phyloP scores from a whole-genome alignment of 1,140 invertebrate genomes.

The Euschistus heros region DNA sequence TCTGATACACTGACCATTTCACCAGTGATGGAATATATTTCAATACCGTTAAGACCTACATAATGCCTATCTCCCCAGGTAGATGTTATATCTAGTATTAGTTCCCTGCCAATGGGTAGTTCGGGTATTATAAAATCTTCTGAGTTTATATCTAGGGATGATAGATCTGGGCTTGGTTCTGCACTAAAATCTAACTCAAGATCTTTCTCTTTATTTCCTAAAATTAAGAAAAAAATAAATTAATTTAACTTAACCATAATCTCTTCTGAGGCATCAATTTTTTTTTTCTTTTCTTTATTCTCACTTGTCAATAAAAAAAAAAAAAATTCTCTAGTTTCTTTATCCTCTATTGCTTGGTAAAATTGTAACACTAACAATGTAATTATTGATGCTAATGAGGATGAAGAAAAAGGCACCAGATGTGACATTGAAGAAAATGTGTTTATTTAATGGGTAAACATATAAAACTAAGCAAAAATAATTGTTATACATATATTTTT shows the following conservation, averaged over 20 bases:
- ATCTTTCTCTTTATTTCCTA: neutral
- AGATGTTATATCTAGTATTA: constrained; percentile 56
- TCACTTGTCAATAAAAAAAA: neutral
- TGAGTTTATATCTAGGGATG: constrained; percentile 3
- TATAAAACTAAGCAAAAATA: too few relatives aligned
- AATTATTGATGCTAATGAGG: too few relatives aligned
- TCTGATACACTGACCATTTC: constrained; percentile 43
- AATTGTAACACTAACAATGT: too few relatives aligned
- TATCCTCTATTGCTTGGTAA: too few relatives aligned
- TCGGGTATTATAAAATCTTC: constrained; percentile 50
- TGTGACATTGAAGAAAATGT: too few relatives aligned
- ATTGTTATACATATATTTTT: too few relatives aligned
- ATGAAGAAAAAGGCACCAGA: too few relatives aligned
- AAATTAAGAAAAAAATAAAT: neutral
- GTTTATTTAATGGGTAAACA: too few relatives aligned
- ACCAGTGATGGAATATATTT: constrained; percentile 58
- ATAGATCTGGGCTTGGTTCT: neutral
- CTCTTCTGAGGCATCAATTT: neutral
- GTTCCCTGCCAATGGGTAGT: constrained; percentile 52
- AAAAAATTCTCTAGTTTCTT: too few relatives aligned
- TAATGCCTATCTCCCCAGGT: constrained; percentile 79
- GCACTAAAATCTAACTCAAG: neutral
- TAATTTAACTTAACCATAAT: neutral
- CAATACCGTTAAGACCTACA: constrained; percentile 68
- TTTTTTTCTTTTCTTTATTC: neutral